Percentiles rank a stretch among this genome's conserved stretches.
These are phyloP conservation scores for Rhogogaster chlorosoma DNA, from an alignment of 2,888 invertebrate species.

Conservation along the genomic window DNA sequence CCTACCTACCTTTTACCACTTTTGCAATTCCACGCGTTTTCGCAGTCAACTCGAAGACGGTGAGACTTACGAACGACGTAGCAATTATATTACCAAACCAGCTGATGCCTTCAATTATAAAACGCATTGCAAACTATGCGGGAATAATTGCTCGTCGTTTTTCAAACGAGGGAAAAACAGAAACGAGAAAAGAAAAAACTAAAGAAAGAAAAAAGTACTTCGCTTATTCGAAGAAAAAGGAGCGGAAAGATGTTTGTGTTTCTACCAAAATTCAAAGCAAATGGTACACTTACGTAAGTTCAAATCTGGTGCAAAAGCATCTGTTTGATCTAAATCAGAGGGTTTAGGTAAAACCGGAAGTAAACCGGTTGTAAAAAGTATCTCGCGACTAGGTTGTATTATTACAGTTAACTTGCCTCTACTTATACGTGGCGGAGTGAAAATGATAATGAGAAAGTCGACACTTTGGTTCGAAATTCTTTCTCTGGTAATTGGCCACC, in stretches of 20 bases:
- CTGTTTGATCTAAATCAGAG: conserved; percentile 65
- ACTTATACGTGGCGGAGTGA: background rate
- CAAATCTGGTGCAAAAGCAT: conserved; percentile 53
- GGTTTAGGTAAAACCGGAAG: conserved; percentile 62
- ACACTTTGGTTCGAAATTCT: conserved; percentile 57
- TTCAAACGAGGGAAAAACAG: background rate
- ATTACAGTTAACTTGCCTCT: background rate
- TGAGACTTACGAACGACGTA: background rate
- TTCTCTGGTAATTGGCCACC: conserved; percentile 47
- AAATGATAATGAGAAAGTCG: conserved; percentile 67
- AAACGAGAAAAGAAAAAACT: background rate
- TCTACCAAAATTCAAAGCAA: conserved; percentile 16
- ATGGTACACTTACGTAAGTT: background rate
- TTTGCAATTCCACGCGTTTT: conserved; percentile 48
- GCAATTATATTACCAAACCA: conserved; percentile 3
- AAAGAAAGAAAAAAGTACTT: background rate
- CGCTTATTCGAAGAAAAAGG: background rate
- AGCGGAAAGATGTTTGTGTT: background rate
- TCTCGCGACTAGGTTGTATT: conserved; percentile 50
- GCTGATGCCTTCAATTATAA: background rate
- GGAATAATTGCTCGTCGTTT: background rate
- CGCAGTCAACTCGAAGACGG: background rate
- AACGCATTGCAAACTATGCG: background rate
- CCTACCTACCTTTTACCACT: conserved; percentile 65
- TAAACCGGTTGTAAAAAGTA: conserved; percentile 56